A percentile compares a stretch with the other conserved stretches of the same genome.
phyloP scores from a whole-genome alignment of 2,797 vertebrate species.

The Thaleichthys pacificus region DNA sequence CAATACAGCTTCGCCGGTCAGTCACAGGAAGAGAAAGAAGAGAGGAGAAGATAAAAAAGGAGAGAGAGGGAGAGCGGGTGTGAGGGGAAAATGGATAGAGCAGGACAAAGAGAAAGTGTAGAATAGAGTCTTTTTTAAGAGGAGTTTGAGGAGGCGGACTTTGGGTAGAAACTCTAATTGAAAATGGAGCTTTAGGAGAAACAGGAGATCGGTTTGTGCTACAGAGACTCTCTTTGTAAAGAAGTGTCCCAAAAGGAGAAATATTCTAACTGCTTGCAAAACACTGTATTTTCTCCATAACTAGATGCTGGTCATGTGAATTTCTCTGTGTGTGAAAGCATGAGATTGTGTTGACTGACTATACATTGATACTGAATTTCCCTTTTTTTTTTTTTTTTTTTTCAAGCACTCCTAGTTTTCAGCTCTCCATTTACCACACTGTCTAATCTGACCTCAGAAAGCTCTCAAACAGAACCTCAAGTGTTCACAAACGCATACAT shows the following conservation, averaged over 20 bases:
- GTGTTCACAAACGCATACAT: slow-evolving; percentile 40
- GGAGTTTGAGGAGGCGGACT: slow-evolving; percentile 9
- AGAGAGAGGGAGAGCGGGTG: slow-evolving; percentile 9
- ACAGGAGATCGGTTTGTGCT: neutral
- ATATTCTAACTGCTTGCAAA: neutral
- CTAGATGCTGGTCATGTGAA: neutral
- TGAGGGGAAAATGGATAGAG: slow-evolving; percentile 4
- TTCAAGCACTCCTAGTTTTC: neutral
- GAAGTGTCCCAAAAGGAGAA: neutral
- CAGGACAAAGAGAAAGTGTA: slow-evolving; percentile 8
- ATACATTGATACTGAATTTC: no score
- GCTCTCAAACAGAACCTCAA: slow-evolving; percentile 31
- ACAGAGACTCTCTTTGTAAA: neutral
- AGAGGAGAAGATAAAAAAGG: slow-evolving; percentile 9
- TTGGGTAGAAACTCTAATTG: neutral
- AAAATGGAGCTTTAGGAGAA: neutral
- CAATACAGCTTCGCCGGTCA: slow-evolving; percentile 57
- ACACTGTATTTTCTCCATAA: neutral
- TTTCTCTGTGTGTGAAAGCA: neutral
- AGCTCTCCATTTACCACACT: neutral
- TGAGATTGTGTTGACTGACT: neutral
- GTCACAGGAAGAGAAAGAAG: slow-evolving; percentile 15
- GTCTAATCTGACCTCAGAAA: slow-evolving; percentile 1
- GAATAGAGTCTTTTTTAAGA: slow-evolving; percentile 12
- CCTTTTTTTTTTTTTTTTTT: no score